Percentiles rank a stretch among this genome's conserved stretches.
Conservation (phyloP, 2,113 vertebrate genomes). For the Ascaphus truei region DNA sequence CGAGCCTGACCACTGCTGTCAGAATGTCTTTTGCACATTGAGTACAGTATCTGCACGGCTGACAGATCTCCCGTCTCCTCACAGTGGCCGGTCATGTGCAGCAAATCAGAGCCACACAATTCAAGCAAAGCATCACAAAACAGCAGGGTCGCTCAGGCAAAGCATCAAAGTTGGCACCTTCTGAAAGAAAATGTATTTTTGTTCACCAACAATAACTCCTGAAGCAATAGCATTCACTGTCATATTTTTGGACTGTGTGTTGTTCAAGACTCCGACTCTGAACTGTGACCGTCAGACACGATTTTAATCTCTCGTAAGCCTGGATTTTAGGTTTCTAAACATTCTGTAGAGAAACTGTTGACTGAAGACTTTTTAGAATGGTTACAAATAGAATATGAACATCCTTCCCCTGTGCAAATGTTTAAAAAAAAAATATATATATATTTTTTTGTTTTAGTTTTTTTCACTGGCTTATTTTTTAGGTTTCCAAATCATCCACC, state of each 20-base stretch:
- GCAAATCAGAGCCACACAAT: conserved; percentile 29
- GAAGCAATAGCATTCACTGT: conserved; percentile 34
- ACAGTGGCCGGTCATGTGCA: conserved; percentile 37
- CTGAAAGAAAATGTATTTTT: conserved; percentile 34
- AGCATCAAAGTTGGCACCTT: conserved; percentile 39
- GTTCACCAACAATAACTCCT: conserved; percentile 37
- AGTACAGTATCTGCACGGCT: conserved; percentile 10
- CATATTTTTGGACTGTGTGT: conserved; percentile 9
- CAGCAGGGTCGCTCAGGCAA: conserved; percentile 39
- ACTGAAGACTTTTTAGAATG: too few relatives aligned
- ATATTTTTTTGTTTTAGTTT: too few relatives aligned
- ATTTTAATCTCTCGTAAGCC: too few relatives aligned
- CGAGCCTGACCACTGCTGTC: background rate
- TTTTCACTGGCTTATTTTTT: background rate
- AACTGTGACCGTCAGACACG: too few relatives aligned
- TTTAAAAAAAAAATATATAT: too few relatives aligned
- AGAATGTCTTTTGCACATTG: conserved; percentile 24
- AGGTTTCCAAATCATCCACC: too few relatives aligned
- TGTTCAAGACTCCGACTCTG: too few relatives aligned
- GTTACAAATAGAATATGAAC: too few relatives aligned
- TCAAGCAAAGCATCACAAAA: conserved; percentile 44
- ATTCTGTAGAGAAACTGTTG: too few relatives aligned
- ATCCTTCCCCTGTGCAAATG: too few relatives aligned
- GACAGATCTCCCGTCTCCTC: conserved; percentile 39
- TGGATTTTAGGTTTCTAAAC: too few relatives aligned